A percentile compares a stretch with the other conserved stretches of the same genome.
Conservation (phyloP, 2,113 vertebrate genomes). For the Muscicapa adusta region DNA sequence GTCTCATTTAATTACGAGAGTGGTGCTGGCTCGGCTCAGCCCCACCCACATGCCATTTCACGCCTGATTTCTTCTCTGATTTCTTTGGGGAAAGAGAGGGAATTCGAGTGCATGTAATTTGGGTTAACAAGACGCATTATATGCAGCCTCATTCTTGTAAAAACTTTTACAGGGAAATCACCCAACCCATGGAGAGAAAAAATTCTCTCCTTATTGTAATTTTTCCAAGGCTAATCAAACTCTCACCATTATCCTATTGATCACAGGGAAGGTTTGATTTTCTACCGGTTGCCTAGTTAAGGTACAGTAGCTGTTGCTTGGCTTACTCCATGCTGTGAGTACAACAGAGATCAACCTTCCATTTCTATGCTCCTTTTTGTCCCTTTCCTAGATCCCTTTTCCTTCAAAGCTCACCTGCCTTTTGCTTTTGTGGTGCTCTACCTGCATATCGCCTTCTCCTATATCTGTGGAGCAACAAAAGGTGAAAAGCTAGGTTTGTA, state of each 20-base stretch:
- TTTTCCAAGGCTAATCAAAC: slow-evolving; percentile 64
- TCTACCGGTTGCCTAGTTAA: slow-evolving; percentile 56
- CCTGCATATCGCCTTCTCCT: slow-evolving; percentile 50
- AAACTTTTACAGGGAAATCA: slow-evolving; percentile 68
- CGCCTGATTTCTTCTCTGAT: slow-evolving; percentile 68
- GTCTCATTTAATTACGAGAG: slow-evolving; percentile 47
- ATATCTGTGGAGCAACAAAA: slow-evolving; percentile 37
- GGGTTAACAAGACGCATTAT: slow-evolving; percentile 70
- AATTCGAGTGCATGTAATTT: slow-evolving; percentile 70
- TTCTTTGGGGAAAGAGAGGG: slow-evolving; percentile 68
- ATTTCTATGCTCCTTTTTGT: slow-evolving; percentile 59
- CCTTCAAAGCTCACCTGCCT: slow-evolving; percentile 65
- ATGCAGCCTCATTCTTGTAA: slow-evolving; percentile 67
- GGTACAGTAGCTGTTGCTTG: slow-evolving; percentile 61
- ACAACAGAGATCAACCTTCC: slow-evolving; percentile 60
- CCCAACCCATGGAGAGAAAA: slow-evolving; percentile 51
- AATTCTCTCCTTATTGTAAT: slow-evolving; percentile 64
- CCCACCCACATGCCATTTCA: slow-evolving; percentile 66
- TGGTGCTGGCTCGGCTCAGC: slow-evolving; percentile 8
- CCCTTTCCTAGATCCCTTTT: slow-evolving; percentile 42
- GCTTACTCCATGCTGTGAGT: slow-evolving; percentile 62
- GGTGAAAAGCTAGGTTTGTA: slow-evolving; percentile 53
- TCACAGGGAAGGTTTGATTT: slow-evolving; percentile 62
- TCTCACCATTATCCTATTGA: slow-evolving; percentile 53
- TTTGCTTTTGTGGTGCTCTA: slow-evolving; percentile 53